phyloP scores from a whole-genome alignment of 1,140 invertebrate species.

The Lepidotrigona ventralis region DNA sequence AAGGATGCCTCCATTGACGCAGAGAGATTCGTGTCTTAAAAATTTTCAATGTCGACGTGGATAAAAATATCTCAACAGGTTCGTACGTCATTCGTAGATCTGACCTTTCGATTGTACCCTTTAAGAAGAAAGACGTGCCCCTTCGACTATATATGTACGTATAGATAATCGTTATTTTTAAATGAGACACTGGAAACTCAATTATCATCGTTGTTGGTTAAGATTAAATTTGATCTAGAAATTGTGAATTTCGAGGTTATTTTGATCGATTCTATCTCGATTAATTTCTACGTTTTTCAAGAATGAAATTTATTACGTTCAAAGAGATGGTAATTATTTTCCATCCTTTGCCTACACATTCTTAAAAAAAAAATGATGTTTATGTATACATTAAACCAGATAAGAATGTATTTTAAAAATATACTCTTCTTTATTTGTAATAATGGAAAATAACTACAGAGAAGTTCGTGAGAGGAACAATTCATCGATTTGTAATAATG shows the following conservation, averaged over 20 bases:
- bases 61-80: constrained; percentile 22
- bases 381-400: background rate
- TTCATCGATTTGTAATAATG: background rate
- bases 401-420: background rate
- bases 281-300: no score
- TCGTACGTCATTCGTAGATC: constrained; percentile 8
- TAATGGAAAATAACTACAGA: no score
- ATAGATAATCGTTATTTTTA: background rate
- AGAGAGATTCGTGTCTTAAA: background rate
- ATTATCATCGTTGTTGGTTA: background rate
- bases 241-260: no score
- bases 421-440: no score
- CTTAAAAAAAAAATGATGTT: no score
- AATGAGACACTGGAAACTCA: no score
- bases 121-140: background rate
- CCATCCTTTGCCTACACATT: background rate
- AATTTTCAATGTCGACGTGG: background rate
- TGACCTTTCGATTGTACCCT: constrained; percentile 23
- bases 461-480: background rate
- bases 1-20: background rate
- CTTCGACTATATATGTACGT: background rate
- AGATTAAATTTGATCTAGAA: background rate
- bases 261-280: no score
- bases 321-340: background rate
- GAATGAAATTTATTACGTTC: background rate